Base-by-base conservation (phyloP, 2,113 vertebrate genomes). In the Chascanopsetta lugubris region DNA sequence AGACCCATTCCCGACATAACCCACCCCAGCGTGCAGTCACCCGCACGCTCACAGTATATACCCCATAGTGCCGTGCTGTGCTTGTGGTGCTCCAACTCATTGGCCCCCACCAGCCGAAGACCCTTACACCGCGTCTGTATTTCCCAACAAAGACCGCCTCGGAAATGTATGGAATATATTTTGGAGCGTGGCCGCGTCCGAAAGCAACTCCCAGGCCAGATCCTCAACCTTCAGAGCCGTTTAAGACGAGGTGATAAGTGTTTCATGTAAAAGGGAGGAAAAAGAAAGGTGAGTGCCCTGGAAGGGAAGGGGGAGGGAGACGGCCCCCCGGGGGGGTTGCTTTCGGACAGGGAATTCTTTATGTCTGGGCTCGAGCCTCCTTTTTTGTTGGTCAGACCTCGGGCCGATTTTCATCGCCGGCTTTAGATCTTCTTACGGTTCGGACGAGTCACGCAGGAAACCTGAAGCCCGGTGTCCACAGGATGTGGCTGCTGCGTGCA, bases 141-240 rank as follows among this genome's bases (percentile, higher is more conserved):
- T 91, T 92, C 90, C 90, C 90, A 92, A 90, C 78, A 90, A 89
- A 86, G 82, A 74, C 83, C 76, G 50, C 78, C 84, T 87, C 62
- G 56, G 77, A 90, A 89, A 89, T 87, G 83, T 87, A 80, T 55
- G 25, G 24, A 65, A 61, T 84, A 77, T 83, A 61, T 85, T 88
- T 87, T 84, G 75, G 77, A 85, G 79, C 6, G 72, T 80, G 85
- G 77, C 65, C 61, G 27, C 17, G 42, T 87, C 69, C 86, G 85
- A 87, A 89, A 86, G 73, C 84, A 88, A 85, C 79, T 69, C 53
- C 79, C n/a, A 56, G 32, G 53, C 48, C 12, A 0, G 18, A 20
- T 70, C 59, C 36, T 30, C 54, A 5, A 34, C 24, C 25, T 22
- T 18, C 13, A 50, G 4, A 18, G 25, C 45, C 21, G 8, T 1